Percentiles rank a stretch among this genome's conserved stretches.
These are phyloP conservation scores for Stomatorhinus walkeri DNA, from an alignment of 2,797 vertebrate genomes.

Conservation along the genomic window DNA sequence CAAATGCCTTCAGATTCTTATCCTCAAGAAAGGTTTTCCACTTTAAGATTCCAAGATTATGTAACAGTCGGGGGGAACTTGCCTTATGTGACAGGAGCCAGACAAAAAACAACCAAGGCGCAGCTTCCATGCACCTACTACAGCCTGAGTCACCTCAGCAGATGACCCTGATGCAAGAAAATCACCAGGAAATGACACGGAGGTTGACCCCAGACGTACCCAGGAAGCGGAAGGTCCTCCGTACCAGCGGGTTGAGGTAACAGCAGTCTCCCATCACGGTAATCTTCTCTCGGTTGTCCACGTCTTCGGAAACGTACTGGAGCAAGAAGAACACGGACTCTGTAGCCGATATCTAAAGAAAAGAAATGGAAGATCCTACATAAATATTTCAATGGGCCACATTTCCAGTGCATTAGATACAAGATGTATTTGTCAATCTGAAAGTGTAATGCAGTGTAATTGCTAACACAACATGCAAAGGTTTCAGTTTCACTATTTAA, in stretches of 20 bases:
- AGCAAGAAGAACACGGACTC: slow-evolving; percentile 85
- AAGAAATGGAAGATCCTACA: slow-evolving; percentile 13
- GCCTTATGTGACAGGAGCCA: neutral
- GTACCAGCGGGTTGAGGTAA: slow-evolving; percentile 87
- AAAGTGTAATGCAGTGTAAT: neutral
- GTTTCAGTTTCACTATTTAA: neutral
- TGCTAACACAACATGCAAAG: neutral
- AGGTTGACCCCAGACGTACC: slow-evolving; percentile 55
- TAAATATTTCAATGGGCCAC: neutral
- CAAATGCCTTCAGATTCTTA: neutral
- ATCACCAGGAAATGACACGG: neutral
- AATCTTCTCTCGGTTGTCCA: slow-evolving; percentile 86
- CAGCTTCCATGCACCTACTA: neutral
- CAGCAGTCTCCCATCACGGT: slow-evolving; percentile 88
- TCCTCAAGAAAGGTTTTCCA: neutral
- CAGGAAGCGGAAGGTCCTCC: slow-evolving; percentile 82
- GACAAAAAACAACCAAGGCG: neutral
- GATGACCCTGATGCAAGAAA: neutral
- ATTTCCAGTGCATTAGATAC: neutral
- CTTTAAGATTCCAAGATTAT: neutral
- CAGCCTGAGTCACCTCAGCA: neutral
- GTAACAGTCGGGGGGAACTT: neutral
- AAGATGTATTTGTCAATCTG: neutral
- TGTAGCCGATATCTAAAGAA: slow-evolving; percentile 75
- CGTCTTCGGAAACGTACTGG: slow-evolving; percentile 76